phyloP scores from a whole-genome alignment of 2,888 invertebrate genomes.

The Lasioglossum malachurum region DNA sequence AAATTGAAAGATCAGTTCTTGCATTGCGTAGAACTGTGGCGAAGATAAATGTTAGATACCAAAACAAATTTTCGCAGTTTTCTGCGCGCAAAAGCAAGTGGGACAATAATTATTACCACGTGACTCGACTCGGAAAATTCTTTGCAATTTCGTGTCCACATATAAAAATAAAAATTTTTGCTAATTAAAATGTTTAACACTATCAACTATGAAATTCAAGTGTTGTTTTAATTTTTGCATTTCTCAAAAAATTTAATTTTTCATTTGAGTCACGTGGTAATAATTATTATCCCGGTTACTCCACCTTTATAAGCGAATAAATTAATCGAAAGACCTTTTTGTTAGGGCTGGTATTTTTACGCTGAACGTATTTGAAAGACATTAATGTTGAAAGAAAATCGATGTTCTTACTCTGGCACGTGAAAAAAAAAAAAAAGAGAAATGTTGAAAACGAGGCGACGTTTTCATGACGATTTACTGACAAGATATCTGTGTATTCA shows the following conservation, averaged over 20 bases:
- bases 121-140: too few relatives aligned
- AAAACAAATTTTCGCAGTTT: background rate
- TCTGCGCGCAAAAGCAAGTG: background rate
- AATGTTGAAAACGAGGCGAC: background rate
- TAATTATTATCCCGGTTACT: background rate
- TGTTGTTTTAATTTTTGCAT: too few relatives aligned
- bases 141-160: too few relatives aligned
- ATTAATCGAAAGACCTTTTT: background rate
- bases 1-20: background rate
- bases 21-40: background rate
- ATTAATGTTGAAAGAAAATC: background rate
- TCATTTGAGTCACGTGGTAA: background rate
- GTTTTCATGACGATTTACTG: slow-evolving; percentile 17
- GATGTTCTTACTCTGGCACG: background rate
- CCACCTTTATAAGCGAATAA: background rate
- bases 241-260: too few relatives aligned
- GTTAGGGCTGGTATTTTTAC: background rate
- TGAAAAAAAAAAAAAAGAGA: background rate
- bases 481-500: slow-evolving; percentile 32
- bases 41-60: background rate
- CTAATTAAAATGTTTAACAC: too few relatives aligned
- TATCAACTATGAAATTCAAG: too few relatives aligned
- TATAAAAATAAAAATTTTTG: too few relatives aligned
- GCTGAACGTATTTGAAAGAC: background rate
- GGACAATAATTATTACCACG: too few relatives aligned